These are phyloP conservation scores for Diploptera punctata DNA, from an alignment of 2,888 invertebrate species.

Conservation along the genomic window DNA sequence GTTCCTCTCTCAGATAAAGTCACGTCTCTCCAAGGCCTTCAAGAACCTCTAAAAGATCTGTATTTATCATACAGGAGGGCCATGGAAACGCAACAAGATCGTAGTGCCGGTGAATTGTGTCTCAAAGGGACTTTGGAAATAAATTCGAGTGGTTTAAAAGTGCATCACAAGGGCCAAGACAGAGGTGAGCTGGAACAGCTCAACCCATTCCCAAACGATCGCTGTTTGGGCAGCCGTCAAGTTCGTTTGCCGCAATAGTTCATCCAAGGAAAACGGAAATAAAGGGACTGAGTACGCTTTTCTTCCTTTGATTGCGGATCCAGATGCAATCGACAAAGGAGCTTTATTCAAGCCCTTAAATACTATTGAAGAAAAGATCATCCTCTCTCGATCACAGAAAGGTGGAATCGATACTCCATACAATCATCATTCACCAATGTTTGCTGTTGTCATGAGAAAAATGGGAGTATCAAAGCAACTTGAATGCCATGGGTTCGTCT, in stretches of 20 bases:
- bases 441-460: constrained; percentile 89
- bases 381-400: constrained; percentile 57
- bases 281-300: constrained; percentile 72
- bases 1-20: constrained; percentile 79
- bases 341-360: constrained; percentile 67
- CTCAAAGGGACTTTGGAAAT: constrained; percentile 61
- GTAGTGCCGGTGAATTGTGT: neutral
- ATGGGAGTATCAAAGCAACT: constrained; percentile 75
- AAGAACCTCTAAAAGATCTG: constrained; percentile 77
- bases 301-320: constrained; percentile 82
- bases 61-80: constrained; percentile 56
- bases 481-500: constrained; percentile 92
- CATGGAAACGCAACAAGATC: constrained; percentile 60
- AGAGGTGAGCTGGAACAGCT: constrained; percentile 54
- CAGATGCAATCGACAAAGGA: constrained; percentile 77
- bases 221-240: constrained; percentile 94
- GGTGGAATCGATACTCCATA: constrained; percentile 49
- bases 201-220: constrained; percentile 88
- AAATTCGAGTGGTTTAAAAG: constrained; percentile 72
- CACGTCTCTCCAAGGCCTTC: constrained; percentile 82
- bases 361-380: constrained; percentile 53
- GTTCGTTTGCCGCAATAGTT: constrained; percentile 72
- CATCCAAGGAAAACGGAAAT: constrained; percentile 58
- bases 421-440: constrained; percentile 77
- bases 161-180: constrained; percentile 59